Conservation (phyloP, 2,888 invertebrate species). For the Lydus trimaculatus region DNA sequence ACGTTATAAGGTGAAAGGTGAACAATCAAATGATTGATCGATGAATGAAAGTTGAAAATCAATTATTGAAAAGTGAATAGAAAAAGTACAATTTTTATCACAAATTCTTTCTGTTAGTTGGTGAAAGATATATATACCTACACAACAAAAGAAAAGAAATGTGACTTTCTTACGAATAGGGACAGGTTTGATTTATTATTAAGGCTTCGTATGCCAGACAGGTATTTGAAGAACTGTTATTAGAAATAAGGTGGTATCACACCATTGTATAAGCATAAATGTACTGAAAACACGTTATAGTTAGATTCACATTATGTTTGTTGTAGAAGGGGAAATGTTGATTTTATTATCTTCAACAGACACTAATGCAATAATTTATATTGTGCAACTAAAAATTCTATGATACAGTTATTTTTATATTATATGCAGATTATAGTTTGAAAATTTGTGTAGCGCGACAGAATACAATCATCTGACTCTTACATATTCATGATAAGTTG, state of each 20-base stretch:
- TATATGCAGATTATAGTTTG: neutral
- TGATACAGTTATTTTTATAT: neutral
- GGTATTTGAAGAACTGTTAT: slow-evolving; percentile 11
- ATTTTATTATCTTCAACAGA: slow-evolving; percentile 1
- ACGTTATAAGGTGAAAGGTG: neutral
- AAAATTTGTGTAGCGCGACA: no score
- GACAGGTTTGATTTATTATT: slow-evolving; percentile 15
- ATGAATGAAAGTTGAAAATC: neutral
- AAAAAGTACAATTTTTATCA: neutral
- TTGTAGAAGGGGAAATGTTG: neutral
- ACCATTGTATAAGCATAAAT: slow-evolving; percentile 12
- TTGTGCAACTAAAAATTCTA: neutral
- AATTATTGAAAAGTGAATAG: neutral
- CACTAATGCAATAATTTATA: neutral
- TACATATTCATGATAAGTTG: no score
- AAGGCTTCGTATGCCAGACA: slow-evolving; percentile 9
- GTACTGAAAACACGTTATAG: slow-evolving; percentile 9
- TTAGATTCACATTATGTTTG: slow-evolving; percentile 10
- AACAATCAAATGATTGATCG: neutral
- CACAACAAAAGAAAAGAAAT: neutral
- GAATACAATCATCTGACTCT: no score
- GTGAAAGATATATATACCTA: slow-evolving; percentile 6
- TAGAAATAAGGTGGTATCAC: slow-evolving; percentile 12
- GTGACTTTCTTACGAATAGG: slow-evolving; percentile 13
- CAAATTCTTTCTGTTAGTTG: neutral